These are phyloP conservation scores for Lydus trimaculatus DNA, from an alignment of 2,888 invertebrate genomes.

Conservation along the genomic window DNA sequence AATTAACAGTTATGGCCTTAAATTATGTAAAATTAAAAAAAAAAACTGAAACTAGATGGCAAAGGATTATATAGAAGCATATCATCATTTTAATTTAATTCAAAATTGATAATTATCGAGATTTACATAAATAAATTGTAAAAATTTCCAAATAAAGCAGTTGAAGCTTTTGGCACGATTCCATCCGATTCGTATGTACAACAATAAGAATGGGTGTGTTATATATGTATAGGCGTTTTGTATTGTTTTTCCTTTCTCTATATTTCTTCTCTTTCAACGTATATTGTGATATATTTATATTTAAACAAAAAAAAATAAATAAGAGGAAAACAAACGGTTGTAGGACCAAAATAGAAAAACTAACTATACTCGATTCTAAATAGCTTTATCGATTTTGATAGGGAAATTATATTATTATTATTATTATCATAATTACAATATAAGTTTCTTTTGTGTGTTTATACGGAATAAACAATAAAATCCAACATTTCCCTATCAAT, in stretches of 20 bases:
- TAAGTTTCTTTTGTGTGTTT: neutral
- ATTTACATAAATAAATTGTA: neutral
- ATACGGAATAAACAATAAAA: neutral
- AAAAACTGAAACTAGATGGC: neutral
- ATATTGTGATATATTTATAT: slow-evolving; percentile 45
- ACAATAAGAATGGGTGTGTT: slow-evolving; percentile 43
- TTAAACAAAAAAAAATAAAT: no score
- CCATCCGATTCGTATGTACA: slow-evolving; percentile 55
- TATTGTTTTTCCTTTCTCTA: slow-evolving; percentile 7
- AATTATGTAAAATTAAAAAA: neutral
- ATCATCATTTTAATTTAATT: neutral
- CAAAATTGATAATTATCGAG: neutral
- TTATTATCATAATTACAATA: neutral
- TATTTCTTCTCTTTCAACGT: slow-evolving; percentile 3
- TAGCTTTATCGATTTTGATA: neutral
- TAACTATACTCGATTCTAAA: neutral
- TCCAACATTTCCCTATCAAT: neutral
- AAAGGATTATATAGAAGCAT: neutral
- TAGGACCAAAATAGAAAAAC: slow-evolving; percentile 22
- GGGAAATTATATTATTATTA: neutral
- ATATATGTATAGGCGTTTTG: neutral
- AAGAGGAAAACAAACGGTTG: slow-evolving; percentile 27
- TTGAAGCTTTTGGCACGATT: slow-evolving; percentile 39
- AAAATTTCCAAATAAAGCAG: neutral
- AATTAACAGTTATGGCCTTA: neutral